Evolutionary conservation across 2,888 invertebrate species (phyloP).

Genomic region (Leucoptera coffeella): DNA sequence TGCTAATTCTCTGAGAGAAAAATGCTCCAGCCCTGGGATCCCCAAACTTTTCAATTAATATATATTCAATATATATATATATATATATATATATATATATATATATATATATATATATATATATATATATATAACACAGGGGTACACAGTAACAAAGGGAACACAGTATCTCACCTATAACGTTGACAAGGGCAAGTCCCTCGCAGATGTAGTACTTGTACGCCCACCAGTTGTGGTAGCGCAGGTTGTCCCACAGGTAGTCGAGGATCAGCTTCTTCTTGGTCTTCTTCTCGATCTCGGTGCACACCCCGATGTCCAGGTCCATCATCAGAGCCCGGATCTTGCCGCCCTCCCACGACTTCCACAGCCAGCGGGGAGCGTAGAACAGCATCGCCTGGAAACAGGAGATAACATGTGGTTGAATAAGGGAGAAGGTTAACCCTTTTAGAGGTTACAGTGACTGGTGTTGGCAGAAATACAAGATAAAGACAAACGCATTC

Average conservation of each 20-base stretch:
- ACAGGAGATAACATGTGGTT: constrained; percentile 4
- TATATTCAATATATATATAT: too few relatives aligned
- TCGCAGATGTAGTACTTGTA: constrained; percentile 92
- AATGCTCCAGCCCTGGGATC: too few relatives aligned
- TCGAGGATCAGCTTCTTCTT: constrained; percentile 91
- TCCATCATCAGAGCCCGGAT: constrained; percentile 95
- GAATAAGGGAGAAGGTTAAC: too few relatives aligned
- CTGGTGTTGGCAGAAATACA: too few relatives aligned
- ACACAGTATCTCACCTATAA: constrained; percentile 88
- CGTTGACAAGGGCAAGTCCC: constrained; percentile 79
- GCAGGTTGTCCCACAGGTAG: constrained; percentile 87
- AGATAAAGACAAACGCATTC: too few relatives aligned
- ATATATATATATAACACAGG: too few relatives aligned
- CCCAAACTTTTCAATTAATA: too few relatives aligned
- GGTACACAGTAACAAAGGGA: too few relatives aligned
- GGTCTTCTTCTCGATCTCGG: constrained; percentile 89
- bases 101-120: too few relatives aligned
- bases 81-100: too few relatives aligned
- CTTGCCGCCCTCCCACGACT: constrained; percentile 95
- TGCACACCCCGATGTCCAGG: constrained; percentile 87
- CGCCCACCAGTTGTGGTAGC: constrained; percentile 93
- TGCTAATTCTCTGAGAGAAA: too few relatives aligned
- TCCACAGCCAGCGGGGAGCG: constrained; percentile 93
- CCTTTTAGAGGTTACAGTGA: too few relatives aligned
- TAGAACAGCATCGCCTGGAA: constrained; percentile 88